Percentiles rank a stretch among this genome's conserved stretches.
Evolutionary conservation across 2,113 vertebrate species (phyloP).

Genomic region (Petroica traversi): DNA sequence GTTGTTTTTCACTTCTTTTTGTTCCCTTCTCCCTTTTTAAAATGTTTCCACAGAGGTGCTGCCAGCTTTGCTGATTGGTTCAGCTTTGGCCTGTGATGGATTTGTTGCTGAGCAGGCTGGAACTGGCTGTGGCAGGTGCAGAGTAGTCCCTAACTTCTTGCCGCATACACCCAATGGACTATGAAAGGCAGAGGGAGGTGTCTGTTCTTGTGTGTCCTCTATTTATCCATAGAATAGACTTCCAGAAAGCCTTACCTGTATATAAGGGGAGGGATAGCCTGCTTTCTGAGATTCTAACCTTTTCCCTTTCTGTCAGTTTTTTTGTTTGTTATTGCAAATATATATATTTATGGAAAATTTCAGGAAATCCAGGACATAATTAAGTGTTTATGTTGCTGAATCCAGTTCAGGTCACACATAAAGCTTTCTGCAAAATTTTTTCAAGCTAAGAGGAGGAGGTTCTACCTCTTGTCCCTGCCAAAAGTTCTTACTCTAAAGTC

Average conservation of each 20-base stretch:
- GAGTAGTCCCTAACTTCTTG: not conserved
- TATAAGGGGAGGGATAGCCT: not conserved
- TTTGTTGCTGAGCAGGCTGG: not conserved
- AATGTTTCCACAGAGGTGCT: not conserved
- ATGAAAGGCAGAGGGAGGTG: not conserved
- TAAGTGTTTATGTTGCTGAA: not conserved
- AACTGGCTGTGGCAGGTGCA: not conserved
- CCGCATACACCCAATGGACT: not conserved
- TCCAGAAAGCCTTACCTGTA: not conserved
- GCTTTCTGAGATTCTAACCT: not conserved
- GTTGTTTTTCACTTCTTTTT: not conserved
- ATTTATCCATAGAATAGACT: not conserved
- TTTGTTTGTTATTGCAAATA: not conserved
- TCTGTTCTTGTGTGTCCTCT: not conserved
- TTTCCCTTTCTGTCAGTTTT: not conserved
- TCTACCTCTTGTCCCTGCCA: not conserved
- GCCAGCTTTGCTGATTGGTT: not conserved
- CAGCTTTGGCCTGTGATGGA: not conserved
- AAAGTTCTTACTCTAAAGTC: not conserved
- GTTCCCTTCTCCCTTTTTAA: not conserved
- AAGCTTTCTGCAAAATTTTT: not conserved
- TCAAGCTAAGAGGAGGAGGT: not conserved
- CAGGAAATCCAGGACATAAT: not conserved
- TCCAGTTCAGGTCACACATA: not conserved
- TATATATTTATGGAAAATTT: not conserved